Evolutionary conservation across 1,140 invertebrate genomes (phyloP).

Genomic region (Trigoniulus corallinus): DNA sequence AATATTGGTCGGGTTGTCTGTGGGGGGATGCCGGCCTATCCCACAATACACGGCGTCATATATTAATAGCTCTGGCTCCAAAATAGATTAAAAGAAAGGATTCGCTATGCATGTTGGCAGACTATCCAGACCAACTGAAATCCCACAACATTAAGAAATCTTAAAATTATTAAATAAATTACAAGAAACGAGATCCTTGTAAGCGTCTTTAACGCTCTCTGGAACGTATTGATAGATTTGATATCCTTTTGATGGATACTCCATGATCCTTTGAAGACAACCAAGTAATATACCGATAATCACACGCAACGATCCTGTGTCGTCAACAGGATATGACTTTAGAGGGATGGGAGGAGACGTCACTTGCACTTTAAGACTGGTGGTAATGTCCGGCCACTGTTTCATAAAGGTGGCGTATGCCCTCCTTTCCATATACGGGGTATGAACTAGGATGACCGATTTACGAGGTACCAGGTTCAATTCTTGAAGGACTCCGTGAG

Average conservation of each 20-base stretch:
- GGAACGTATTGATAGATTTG: conserved; percentile 4
- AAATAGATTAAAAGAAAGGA: too few relatives aligned
- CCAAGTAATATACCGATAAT: conserved; percentile 4
- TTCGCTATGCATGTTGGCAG: too few relatives aligned
- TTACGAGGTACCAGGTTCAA: not conserved
- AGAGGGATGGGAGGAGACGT: conserved; percentile 7
- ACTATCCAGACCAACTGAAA: too few relatives aligned
- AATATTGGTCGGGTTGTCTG: too few relatives aligned
- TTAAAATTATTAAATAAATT: conserved; percentile 1
- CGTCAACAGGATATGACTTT: conserved; percentile 1
- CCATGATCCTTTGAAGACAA: conserved; percentile 2
- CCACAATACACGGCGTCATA: too few relatives aligned
- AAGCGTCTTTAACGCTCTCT: not conserved
- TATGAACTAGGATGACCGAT: conserved; percentile 7
- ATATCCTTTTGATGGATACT: conserved; percentile 3
- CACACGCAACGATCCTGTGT: not conserved
- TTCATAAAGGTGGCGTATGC: conserved; percentile 9
- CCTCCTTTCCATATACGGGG: conserved; percentile 8
- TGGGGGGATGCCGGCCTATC: too few relatives aligned
- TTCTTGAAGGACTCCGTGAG: conserved; percentile 1
- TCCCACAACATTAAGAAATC: too few relatives aligned
- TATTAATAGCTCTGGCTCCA: too few relatives aligned
- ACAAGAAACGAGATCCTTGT: not conserved
- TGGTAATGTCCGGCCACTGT: conserved; percentile 2
- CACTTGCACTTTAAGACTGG: not conserved